Evolutionary conservation across 2,113 vertebrate genomes (phyloP).

Genomic region (Vimba vimba): DNA sequence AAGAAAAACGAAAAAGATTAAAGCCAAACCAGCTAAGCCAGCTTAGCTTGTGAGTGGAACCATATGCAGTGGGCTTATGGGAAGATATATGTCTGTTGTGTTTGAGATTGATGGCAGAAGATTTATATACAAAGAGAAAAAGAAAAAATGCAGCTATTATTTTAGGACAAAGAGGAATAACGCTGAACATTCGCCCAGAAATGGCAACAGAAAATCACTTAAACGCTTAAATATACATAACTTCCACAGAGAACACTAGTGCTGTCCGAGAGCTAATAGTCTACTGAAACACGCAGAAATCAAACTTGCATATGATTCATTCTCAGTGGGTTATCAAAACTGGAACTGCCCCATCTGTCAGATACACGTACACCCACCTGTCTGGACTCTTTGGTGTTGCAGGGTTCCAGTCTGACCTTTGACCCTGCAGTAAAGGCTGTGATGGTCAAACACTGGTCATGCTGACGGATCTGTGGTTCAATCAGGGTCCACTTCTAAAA

Average conservation of each 20-base stretch:
- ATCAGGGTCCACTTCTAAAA: constrained; percentile 90
- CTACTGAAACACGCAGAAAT: background rate
- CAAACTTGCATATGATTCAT: background rate
- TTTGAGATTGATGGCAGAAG: background rate
- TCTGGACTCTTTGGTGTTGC: constrained; percentile 88
- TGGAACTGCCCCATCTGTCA: background rate
- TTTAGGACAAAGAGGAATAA: background rate
- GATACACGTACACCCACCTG: constrained; percentile 77
- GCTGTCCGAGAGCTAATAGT: background rate
- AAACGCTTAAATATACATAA: background rate
- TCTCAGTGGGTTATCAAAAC: background rate
- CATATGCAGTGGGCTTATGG: constrained; percentile 32
- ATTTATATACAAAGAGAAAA: background rate
- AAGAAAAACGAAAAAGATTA: constrained; percentile 1
- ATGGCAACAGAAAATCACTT: background rate
- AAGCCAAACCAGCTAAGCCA: background rate
- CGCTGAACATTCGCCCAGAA: background rate
- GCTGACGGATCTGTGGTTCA: constrained; percentile 91
- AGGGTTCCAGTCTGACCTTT: constrained; percentile 86
- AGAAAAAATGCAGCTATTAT: background rate
- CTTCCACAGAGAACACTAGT: background rate
- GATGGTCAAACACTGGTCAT: constrained; percentile 90
- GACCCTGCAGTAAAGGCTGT: constrained; percentile 85
- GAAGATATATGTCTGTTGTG: background rate
- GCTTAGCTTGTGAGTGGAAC: constrained; percentile 25